Percentiles rank a stretch among this genome's conserved stretches.
These are phyloP conservation scores for Ornithoptera alexandrae DNA, from an alignment of 2,888 invertebrate species.

Conservation along the genomic window DNA sequence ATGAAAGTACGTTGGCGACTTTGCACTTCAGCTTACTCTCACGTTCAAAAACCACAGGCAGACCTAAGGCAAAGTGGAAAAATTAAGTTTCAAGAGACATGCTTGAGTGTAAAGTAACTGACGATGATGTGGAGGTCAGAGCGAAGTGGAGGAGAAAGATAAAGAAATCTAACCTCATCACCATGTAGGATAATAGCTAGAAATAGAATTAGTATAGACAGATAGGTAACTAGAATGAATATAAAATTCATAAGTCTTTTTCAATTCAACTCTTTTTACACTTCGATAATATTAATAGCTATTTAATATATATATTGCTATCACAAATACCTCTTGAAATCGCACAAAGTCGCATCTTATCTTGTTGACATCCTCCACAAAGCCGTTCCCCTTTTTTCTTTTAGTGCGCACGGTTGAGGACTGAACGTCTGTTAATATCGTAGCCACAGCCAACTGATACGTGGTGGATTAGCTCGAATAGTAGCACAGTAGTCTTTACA, in stretches of 20 bases:
- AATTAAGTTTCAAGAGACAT: too few species aligned
- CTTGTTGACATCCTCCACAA: constrained; percentile 24
- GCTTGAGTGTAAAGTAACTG: too few species aligned
- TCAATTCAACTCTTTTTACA: background rate
- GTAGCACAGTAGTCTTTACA: background rate
- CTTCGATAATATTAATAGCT: background rate
- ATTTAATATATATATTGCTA: background rate
- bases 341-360: constrained; percentile 3
- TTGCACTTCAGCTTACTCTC: too few species aligned
- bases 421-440: constrained; percentile 7
- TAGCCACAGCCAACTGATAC: background rate
- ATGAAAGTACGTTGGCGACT: too few species aligned
- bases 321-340: background rate
- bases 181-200: too few species aligned
- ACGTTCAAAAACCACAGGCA: too few species aligned
- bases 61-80: too few species aligned
- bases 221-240: too few species aligned
- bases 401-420: constrained; percentile 16
- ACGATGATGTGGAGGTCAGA: too few species aligned
- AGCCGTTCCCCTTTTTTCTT: constrained; percentile 14
- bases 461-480: background rate
- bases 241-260: background rate
- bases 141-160: too few species aligned
- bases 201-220: too few species aligned
- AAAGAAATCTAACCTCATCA: too few species aligned